These are phyloP conservation scores for Cerastis leucographa DNA, from an alignment of 2,888 invertebrate genomes.

Conservation along the genomic window DNA sequence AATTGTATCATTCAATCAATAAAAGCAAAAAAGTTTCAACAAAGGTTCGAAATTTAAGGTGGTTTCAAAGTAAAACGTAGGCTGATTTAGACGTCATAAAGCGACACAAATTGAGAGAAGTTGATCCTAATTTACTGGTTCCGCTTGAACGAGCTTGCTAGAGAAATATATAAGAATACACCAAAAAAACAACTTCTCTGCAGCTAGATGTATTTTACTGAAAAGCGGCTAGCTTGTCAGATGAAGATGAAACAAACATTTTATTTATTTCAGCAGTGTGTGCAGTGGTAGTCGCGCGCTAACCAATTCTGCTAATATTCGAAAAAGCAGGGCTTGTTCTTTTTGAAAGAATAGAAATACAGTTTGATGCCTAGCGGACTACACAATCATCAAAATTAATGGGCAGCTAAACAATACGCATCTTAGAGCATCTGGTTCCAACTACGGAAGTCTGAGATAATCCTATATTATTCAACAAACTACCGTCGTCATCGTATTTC, in stretches of 20 bases:
- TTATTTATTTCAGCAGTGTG: neutral
- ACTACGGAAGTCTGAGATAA: slow-evolving; percentile 23
- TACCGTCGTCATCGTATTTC: slow-evolving; percentile 16
- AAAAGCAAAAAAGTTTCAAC: neutral
- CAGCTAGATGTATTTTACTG: slow-evolving; percentile 23
- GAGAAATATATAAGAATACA: slow-evolving; percentile 58
- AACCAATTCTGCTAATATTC: neutral
- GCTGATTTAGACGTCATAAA: slow-evolving; percentile 51
- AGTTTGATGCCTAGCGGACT: neutral
- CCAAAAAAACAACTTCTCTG: slow-evolving; percentile 25
- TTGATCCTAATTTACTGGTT: slow-evolving; percentile 69
- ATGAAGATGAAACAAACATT: slow-evolving; percentile 24
- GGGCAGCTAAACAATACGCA: neutral
- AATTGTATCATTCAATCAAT: neutral
- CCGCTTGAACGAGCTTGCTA: slow-evolving; percentile 66
- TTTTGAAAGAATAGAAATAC: slow-evolving; percentile 7
- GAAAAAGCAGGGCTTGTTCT: neutral
- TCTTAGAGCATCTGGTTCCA: neutral
- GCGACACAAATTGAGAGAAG: slow-evolving; percentile 68
- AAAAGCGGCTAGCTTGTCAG: slow-evolving; percentile 9
- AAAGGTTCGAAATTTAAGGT: slow-evolving; percentile 4
- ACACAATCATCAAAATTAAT: neutral
- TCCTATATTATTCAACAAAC: slow-evolving; percentile 31
- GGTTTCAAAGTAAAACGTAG: slow-evolving; percentile 35
- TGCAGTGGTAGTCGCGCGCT: neutral